phyloP scores from a whole-genome alignment of 2,888 invertebrate species.

The Griposia aprilina region DNA sequence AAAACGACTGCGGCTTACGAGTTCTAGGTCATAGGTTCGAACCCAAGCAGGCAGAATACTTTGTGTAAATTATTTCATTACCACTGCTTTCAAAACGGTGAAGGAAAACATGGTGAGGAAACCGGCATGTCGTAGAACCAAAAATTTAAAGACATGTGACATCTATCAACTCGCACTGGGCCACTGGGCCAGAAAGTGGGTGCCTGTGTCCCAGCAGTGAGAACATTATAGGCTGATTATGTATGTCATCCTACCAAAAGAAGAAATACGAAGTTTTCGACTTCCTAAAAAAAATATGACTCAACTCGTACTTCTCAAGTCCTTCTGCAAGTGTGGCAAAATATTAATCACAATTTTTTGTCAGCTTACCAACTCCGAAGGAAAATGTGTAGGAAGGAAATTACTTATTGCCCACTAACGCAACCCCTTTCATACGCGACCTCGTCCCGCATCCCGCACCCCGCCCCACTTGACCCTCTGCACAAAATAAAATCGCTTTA shows the following conservation, averaged over 20 bases:
- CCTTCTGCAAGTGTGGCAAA: constrained; percentile 61
- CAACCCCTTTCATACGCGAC: constrained; percentile 73
- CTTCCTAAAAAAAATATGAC: constrained; percentile 2
- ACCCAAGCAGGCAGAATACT: neutral
- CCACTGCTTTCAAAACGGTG: neutral
- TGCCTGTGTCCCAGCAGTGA: neutral
- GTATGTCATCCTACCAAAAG: neutral
- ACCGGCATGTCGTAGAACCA: neutral
- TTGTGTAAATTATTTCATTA: neutral
- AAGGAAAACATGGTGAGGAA: neutral
- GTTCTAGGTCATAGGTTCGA: neutral
- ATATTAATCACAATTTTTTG: constrained; percentile 72
- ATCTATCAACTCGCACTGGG: neutral
- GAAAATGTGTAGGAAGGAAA: constrained; percentile 71
- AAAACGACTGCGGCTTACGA: neutral
- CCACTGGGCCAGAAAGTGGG: too few species aligned
- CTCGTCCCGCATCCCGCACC: constrained; percentile 63
- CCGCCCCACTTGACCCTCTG: constrained; percentile 73
- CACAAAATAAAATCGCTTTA: constrained; percentile 72
- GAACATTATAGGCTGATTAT: neutral
- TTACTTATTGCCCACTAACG: constrained; percentile 74
- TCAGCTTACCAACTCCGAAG: constrained; percentile 65
- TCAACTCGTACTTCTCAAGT: neutral
- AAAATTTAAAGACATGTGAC: neutral
- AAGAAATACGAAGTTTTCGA: neutral